These are phyloP conservation scores for Agrenia bidenticulata DNA, from an alignment of 2,888 invertebrate species.

Conservation along the genomic window DNA sequence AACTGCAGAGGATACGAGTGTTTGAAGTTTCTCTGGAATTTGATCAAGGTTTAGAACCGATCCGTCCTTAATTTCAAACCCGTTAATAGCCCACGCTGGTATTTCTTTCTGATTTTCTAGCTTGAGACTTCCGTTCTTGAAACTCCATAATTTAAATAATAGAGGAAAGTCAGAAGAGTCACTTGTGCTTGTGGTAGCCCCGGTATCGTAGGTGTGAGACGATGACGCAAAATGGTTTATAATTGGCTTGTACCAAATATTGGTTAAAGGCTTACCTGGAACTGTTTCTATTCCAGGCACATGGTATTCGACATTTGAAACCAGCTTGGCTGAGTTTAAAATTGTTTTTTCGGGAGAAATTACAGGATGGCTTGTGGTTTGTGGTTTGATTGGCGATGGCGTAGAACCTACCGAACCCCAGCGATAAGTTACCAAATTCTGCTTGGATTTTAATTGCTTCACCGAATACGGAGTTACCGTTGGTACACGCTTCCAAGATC, in stretches of 20 bases:
- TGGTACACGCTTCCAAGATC: neutral
- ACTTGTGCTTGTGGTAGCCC: neutral
- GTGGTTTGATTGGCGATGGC: no score
- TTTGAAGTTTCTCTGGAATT: conserved; percentile 37
- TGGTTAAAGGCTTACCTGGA: conserved; percentile 35
- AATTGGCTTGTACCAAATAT: conserved; percentile 48
- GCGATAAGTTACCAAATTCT: no score
- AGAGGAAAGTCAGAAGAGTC: conserved; percentile 1
- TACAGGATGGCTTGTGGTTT: no score
- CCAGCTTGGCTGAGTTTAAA: no score
- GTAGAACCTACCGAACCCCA: no score
- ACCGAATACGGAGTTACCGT: neutral
- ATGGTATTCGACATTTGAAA: no score
- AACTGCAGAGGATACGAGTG: conserved; percentile 29
- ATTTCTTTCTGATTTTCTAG: conserved; percentile 40
- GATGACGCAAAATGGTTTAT: conserved; percentile 42
- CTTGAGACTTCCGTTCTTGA: conserved; percentile 37
- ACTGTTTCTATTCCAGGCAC: no score
- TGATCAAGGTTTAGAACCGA: conserved; percentile 42
- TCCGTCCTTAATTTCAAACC: conserved; percentile 30
- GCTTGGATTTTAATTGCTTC: neutral
- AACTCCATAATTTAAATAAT: conserved; percentile 46
- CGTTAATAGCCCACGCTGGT: conserved; percentile 41
- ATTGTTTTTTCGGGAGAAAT: no score
- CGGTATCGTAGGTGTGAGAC: neutral